These are phyloP conservation scores for Melanotus villosus DNA, from an alignment of 2,888 invertebrate genomes.

Conservation along the genomic window DNA sequence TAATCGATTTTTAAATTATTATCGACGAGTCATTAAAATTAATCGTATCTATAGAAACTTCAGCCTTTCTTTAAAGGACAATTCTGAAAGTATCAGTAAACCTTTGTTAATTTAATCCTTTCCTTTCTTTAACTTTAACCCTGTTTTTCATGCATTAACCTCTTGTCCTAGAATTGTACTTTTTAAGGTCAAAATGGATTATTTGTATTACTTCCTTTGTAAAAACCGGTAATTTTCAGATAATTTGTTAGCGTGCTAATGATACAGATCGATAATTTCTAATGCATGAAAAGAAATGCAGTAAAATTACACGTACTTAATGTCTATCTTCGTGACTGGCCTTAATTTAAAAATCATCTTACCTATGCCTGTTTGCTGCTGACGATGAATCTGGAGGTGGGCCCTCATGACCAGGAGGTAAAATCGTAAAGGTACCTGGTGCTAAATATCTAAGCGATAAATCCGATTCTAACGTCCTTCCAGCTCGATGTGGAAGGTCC, in stretches of 20 bases:
- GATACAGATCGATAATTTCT: neutral
- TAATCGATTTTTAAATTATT: too few relatives aligned
- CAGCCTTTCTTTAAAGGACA: too few relatives aligned
- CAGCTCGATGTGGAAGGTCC: conserved; percentile 58
- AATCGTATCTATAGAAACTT: too few relatives aligned
- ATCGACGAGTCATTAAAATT: too few relatives aligned
- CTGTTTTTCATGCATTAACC: too few relatives aligned
- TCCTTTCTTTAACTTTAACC: too few relatives aligned
- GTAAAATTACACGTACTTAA: neutral
- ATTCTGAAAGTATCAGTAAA: too few relatives aligned
- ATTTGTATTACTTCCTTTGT: too few relatives aligned
- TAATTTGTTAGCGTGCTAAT: neutral
- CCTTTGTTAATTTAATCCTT: too few relatives aligned
- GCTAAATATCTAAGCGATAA: conserved; percentile 62
- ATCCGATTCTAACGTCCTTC: conserved; percentile 62
- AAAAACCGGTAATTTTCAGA: neutral
- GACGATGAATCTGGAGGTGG: conserved; percentile 62
- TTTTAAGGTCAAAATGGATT: too few relatives aligned
- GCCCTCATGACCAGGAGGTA: conserved; percentile 62
- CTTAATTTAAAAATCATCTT: conserved; percentile 39
- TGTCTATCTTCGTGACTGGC: neutral
- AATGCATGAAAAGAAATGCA: neutral
- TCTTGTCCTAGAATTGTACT: too few relatives aligned
- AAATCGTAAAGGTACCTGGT: conserved; percentile 66
- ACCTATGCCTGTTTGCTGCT: conserved; percentile 65